A percentile compares a stretch with the other conserved stretches of the same genome.
phyloP scores from a whole-genome alignment of 2,113 vertebrate species.

The Chamaetylas fuelleborni region DNA sequence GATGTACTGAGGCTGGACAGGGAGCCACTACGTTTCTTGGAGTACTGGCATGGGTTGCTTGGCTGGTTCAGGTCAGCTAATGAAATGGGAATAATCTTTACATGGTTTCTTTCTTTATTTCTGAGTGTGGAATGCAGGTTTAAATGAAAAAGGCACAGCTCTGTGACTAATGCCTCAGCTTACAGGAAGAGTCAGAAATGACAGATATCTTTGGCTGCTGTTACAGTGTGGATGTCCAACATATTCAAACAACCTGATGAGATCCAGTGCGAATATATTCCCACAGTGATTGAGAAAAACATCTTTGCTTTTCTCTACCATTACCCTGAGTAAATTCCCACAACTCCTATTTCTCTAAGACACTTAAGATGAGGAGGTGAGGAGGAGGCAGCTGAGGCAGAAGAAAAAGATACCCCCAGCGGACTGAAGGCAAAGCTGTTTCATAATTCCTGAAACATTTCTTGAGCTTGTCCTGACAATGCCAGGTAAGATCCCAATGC shows the following conservation, averaged over 20 bases:
- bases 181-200: background rate
- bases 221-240: background rate
- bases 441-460: background rate
- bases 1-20: background rate
- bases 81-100: background rate
- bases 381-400: background rate
- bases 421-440: background rate
- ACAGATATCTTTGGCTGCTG: background rate
- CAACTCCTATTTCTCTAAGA: background rate
- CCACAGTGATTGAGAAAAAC: background rate
- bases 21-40: background rate
- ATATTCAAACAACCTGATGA: background rate
- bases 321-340: background rate
- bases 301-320: background rate
- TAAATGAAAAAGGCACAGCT: background rate
- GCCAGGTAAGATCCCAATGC: background rate
- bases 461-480: background rate
- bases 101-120: background rate
- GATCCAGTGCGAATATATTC: fast-evolving
- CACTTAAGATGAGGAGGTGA: background rate
- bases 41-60: background rate
- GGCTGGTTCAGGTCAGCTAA: background rate
- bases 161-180: background rate
- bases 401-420: background rate
- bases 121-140: background rate